phyloP scores from a whole-genome alignment of 2,888 invertebrate genomes.

The Amphiduros pacificus region DNA sequence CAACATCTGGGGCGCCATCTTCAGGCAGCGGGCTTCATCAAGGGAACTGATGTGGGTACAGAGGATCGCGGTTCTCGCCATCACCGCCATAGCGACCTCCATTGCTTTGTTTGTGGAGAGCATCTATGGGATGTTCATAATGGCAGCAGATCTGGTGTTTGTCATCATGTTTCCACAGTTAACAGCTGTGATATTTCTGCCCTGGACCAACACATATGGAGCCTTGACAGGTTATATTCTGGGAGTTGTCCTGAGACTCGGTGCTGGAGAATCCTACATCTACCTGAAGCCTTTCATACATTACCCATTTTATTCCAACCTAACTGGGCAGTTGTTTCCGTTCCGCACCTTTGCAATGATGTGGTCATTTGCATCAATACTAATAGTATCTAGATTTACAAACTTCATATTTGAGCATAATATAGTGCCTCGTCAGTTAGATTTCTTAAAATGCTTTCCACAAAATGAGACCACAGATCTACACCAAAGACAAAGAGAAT shows the following conservation, averaged over 20 bases:
- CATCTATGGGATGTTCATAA: conserved; percentile 26
- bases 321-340: conserved; percentile 17
- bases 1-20: conserved; percentile 33
- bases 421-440: neutral
- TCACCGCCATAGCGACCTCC: conserved; percentile 15
- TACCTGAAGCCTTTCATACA: conserved; percentile 80
- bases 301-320: conserved; percentile 72
- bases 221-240: conserved; percentile 64
- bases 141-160: conserved; percentile 25
- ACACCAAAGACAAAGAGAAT: no score
- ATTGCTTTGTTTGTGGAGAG: conserved; percentile 19
- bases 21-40: conserved; percentile 19
- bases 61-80: conserved; percentile 16
- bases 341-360: conserved; percentile 24
- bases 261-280: conserved; percentile 84
- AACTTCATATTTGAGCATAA: conserved; percentile 5
- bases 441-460: neutral
- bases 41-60: conserved; percentile 20
- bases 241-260: conserved; percentile 74
- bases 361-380: neutral
- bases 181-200: conserved; percentile 17
- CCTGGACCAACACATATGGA: conserved; percentile 21
- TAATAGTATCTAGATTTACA: conserved; percentile 9
- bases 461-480: no score
- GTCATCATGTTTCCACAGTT: conserved; percentile 29